phyloP scores from a whole-genome alignment of 2,888 invertebrate genomes.

The Platycheirus rosarum region DNA sequence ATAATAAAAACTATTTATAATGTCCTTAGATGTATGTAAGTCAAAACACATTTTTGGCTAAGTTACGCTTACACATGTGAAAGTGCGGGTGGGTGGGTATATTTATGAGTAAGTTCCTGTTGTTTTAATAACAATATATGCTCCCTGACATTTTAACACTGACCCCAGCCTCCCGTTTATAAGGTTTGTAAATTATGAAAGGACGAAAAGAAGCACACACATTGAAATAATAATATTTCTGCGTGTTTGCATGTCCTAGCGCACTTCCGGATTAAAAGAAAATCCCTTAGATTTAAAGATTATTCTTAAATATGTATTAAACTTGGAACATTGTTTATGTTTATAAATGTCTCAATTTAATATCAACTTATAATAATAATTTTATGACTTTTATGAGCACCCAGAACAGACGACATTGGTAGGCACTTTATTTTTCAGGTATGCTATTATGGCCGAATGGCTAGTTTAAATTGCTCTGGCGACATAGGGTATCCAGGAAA shows the following conservation, averaged over 20 bases:
- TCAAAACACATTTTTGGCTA: too few relatives aligned
- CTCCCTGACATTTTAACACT: too few relatives aligned
- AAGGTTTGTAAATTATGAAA: too few relatives aligned
- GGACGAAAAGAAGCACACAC: too few relatives aligned
- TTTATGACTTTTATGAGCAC: conserved; percentile 39
- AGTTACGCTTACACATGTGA: too few relatives aligned
- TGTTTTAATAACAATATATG: too few relatives aligned
- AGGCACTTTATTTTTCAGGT: conserved; percentile 35
- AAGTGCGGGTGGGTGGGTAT: too few relatives aligned
- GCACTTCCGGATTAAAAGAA: conserved; percentile 34
- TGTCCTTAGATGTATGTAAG: too few relatives aligned
- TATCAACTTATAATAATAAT: conserved; percentile 31
- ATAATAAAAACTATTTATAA: too few relatives aligned
- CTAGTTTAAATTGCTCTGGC: conserved; percentile 46
- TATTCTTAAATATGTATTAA: conserved; percentile 52
- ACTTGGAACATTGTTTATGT: conserved; percentile 28
- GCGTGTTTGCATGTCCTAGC: conserved; percentile 43
- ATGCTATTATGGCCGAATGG: conserved; percentile 21
- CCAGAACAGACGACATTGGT: conserved; percentile 32
- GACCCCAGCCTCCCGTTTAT: too few relatives aligned
- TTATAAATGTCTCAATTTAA: conserved; percentile 56
- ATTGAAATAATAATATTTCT: not conserved
- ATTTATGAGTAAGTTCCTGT: too few relatives aligned
- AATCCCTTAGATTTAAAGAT: conserved; percentile 38
- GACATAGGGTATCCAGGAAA: conserved; percentile 31